phyloP scores from a whole-genome alignment of 2,797 vertebrate species.

The Pseudochirops cupreus region DNA sequence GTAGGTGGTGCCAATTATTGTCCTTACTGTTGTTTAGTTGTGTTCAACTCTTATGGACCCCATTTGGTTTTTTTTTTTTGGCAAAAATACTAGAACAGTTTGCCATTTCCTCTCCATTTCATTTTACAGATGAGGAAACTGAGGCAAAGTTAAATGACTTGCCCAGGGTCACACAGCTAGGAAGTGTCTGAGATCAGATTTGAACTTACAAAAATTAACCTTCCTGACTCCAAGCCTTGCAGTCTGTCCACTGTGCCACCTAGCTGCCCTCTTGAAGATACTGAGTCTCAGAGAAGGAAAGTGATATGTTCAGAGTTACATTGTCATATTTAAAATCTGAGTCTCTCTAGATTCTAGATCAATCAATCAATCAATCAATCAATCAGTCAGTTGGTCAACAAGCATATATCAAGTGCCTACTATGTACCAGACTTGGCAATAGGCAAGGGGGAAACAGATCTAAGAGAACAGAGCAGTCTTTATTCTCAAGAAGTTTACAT shows the following conservation, averaged over 20 bases:
- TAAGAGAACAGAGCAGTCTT: not conserved
- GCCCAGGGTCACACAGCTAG: not conserved
- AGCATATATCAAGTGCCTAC: not conserved
- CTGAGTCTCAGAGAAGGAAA: not conserved
- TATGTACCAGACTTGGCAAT: not conserved
- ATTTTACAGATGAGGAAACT: not conserved
- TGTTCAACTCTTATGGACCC: not conserved
- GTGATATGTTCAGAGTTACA: not conserved
- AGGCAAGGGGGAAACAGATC: not conserved
- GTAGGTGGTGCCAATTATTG: not conserved
- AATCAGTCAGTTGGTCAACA: not conserved
- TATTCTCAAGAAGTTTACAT: slow-evolving; percentile 4
- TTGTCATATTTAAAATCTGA: not conserved
- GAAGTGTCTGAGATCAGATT: not conserved
- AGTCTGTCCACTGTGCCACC: not conserved
- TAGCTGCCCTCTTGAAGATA: not conserved
- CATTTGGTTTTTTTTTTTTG: not conserved
- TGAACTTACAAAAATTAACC: not conserved
- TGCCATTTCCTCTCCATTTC: not conserved
- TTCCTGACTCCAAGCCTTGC: not conserved
- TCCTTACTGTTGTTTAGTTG: not conserved
- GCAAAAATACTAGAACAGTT: not conserved
- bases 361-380: not conserved
- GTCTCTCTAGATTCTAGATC: not conserved
- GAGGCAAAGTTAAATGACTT: not conserved